Evolutionary conservation across 1,140 invertebrate species (phyloP).

Genomic region (Venturia canescens): DNA sequence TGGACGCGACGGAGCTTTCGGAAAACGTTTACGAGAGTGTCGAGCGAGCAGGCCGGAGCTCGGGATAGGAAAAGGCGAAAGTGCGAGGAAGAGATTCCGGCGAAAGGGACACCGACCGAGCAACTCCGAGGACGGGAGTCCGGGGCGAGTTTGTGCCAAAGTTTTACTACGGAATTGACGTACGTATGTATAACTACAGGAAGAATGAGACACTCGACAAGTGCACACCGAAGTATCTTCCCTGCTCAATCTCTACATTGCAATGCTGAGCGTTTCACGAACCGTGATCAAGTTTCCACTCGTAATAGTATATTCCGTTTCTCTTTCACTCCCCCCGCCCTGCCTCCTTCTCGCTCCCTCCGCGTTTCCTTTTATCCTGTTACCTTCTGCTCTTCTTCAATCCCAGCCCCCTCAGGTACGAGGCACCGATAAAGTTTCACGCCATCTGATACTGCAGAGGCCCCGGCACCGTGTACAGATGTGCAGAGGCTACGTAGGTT

Average conservation of each 20-base stretch:
- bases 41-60: background rate
- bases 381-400: conserved; percentile 38
- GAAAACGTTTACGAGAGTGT: conserved; percentile 17
- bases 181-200: conserved; percentile 24
- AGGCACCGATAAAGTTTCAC: conserved; percentile 9
- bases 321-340: background rate
- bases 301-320: conserved; percentile 35
- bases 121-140: no score
- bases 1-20: background rate
- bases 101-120: background rate
- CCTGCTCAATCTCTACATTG: conserved; percentile 17
- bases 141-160: conserved; percentile 1
- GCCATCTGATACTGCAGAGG: conserved; percentile 16
- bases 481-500: no score
- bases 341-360: background rate
- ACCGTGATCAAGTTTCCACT: conserved; percentile 42
- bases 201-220: conserved; percentile 30
- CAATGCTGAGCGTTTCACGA: conserved; percentile 36
- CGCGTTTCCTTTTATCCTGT: conserved; percentile 10
- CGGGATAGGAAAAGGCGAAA: no score
- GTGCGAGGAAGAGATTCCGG: background rate
- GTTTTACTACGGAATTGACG: background rate
- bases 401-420: conserved; percentile 9
- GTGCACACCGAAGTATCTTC: conserved; percentile 32
- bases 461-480: conserved; percentile 22